Base-by-base conservation (phyloP, 2,888 invertebrate genomes). In the Abrostola tripartita region DNA sequence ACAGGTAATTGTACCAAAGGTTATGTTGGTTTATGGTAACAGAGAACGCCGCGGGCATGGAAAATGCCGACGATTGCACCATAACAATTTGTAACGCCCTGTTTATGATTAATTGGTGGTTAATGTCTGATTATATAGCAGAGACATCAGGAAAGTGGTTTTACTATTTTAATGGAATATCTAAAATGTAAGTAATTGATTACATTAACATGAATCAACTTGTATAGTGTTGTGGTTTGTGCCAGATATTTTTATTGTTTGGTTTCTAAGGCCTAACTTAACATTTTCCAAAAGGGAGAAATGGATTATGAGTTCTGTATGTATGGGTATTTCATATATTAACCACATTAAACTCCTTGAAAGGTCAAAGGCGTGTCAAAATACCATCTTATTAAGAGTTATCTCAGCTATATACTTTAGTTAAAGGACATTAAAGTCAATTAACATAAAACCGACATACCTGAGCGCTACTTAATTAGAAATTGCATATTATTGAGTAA, bases 1-100 rank as follows among this genome's bases (percentile, higher is more conserved):
- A 10, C 54, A 59, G 41, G 38, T 14, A 40, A 10, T 37, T 11
- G 49, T 62, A 53, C 41, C 53, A 67, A 65, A 65, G 67, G 71
- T 64, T 56, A 61, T 52, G 40, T 61, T 70, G 49, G 58, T 50
- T 57, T 69, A 71, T 66, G 65, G 68, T 61, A 65, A 60, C 55
- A 66, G 9, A 58, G 49, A 38, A 42, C 53, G 42, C 66, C 65
- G 60, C 53, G 44, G 52, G 36, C 59, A 38, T 35, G 42, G 62
- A 40, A 63, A 69, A 76, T 76, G 67, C 61, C 65, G 59, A 40
- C 37, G 36, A 54, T 55, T 66, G 51, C 63, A 63, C 51, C 8
- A 64, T 44, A 53, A 57, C 53, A 38, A 68, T 68, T 68, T 62
- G 57, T 55, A 52, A 55, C 52, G 54, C 52, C 52, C 40, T 51